Base-by-base conservation (phyloP, 2,113 vertebrate species). In the Ranitomeya variabilis region DNA sequence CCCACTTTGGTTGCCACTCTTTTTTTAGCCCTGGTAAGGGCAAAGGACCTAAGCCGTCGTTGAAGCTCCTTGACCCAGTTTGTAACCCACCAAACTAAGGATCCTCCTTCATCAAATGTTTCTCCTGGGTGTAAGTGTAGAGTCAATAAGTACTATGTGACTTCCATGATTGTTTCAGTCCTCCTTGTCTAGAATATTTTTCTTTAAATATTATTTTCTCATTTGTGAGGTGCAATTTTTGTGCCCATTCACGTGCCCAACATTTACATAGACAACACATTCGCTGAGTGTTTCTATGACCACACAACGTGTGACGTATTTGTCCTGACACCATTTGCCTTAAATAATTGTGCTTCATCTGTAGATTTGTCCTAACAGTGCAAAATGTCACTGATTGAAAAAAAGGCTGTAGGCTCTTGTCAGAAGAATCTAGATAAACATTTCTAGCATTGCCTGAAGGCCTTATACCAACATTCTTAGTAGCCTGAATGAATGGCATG, bases 401-500 rank as follows among this genome's bases (percentile, higher is more conserved):
- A 82, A 60, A 23, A 51, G 10, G 23, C 81, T 62, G n/a, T 10
- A 55, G 64, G 66, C 55, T 67, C 45, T 31, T 87, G 64, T 87
- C 80, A 76, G 54, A 60, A 62, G 71, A 69, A 51, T 83, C 57
- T 62, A 64, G 31, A 83, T 66, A 88, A 78, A 88, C 45, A 88
- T 88, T 88, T 88, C 83, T 55, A 83, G 59, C 37, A 83, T 64
- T 77, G 80, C 80, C 87, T 57, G 57, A 14, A 67, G 80, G 45
- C 23, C 57, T 31, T n/a, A 74, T 83, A 80, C 66, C 67, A 54
- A 23, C 87, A 83, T 88, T 83, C 71, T n/a, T 76, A 37, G 82
- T 83, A 66, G 57, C 45, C 21, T 83, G 80, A 88, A 77, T 88
- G 87, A 88, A 88, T 83, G 87, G 87, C 87, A 88, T 83, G 57